Evolutionary conservation across 2,888 invertebrate species (phyloP), one percentile per base, ranked within the genome.

Genomic region (Pollenia griseotomentosa): DNA sequence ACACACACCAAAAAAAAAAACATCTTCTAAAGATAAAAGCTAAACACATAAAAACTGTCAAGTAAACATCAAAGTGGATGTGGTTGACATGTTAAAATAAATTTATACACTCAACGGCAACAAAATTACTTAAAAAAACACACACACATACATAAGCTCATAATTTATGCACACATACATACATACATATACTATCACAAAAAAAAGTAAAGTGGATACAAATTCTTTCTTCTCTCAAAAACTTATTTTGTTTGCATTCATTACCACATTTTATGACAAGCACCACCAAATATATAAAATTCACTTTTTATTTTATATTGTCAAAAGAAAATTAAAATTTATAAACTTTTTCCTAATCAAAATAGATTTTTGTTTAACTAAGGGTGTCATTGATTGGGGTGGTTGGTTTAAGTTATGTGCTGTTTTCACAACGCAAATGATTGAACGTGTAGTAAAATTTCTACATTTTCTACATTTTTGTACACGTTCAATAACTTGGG

Each of bases 1-100:
- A 63, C 11, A 51, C 10, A 33, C 19, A 42, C 11, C 51, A 16
- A 23, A 66, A 74, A 23, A 19, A 55, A 11, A 19, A 48, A 42
- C 75, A 65, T 65, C 71, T 66, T 65, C 66, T 79, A 68, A 88
- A 91, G 91, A 91, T 91, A 91, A 91, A 91, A 91, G 91, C 90
- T 90, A 90, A 84, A 79, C 79, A 74, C 66, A 79, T 84, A 91
- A 91, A 91, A 91, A 89, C 91, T 91, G 91, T 91, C 91, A 91
- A 91, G 89, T 90, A 91, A 91, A 91, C 91, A 91, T 91, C 91
- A 91, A 91, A 91, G 91, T 90, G 90, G 91, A 91, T 91, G 90
- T 91, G 91, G 90, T 91, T 91, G 91, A 91, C 91, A 91, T 91
- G 91, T 90, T 91, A 90, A 91, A 91, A 84, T 74, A 66, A 68